Evolutionary conservation across 92 coral and sea anemone species (phyloP).

Genomic region (Epizoanthus illoricatus): DNA sequence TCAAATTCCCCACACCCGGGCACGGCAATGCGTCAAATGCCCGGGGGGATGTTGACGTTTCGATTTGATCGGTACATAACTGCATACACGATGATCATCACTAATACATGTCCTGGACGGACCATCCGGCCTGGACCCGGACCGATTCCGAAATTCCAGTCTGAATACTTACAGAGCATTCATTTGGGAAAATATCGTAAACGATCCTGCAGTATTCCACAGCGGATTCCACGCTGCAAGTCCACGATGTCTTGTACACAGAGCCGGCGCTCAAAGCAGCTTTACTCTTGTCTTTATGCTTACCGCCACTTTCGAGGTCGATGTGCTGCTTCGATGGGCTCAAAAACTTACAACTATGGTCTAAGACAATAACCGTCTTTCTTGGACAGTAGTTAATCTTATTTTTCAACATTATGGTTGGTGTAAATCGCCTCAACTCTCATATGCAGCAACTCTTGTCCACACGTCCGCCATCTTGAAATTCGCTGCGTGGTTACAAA

Average conservation of each 20-base stretch:
- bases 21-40: no score
- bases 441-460: no score
- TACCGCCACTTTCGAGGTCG: constrained; percentile 87
- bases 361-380: constrained; percentile 84
- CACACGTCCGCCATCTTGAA: constrained; percentile 60
- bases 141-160: no score
- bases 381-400: constrained; percentile 67
- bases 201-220: constrained; percentile 96
- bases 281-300: constrained; percentile 56
- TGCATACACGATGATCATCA: no score
- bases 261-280: constrained; percentile 49
- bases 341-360: constrained; percentile 77
- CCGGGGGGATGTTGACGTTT: no score
- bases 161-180: constrained; percentile 70
- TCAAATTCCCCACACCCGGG: no score
- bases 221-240: constrained; percentile 94
- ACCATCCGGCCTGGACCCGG: no score
- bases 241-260: constrained; percentile 93
- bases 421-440: neutral
- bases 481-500: constrained; percentile 46
- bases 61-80: no score
- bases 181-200: constrained; percentile 88
- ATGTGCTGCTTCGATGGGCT: constrained; percentile 87
- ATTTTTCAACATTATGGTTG: constrained; percentile 45
- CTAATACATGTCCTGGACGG: no score